Percentiles rank a stretch among this genome's conserved stretches.
Conservation (phyloP, 2,113 vertebrate species). For the Polypterus senegalus region DNA sequence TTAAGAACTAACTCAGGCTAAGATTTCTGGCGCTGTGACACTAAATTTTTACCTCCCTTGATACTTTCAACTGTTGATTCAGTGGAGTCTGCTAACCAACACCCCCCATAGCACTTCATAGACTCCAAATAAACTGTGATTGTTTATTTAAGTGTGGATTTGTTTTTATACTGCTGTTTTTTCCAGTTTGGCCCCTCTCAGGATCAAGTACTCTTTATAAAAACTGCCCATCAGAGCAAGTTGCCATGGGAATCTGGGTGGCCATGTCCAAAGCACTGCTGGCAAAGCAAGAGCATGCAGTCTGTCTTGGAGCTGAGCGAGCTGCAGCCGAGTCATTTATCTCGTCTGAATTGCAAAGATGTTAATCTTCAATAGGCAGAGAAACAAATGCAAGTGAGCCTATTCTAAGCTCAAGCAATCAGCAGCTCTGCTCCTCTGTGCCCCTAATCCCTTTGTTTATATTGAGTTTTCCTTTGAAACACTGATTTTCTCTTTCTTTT, state of each 20-base stretch:
- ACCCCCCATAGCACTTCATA: constrained; percentile 11
- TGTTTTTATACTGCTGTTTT: constrained; percentile 22
- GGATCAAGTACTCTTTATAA: constrained; percentile 34
- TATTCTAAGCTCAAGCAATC: constrained; percentile 36
- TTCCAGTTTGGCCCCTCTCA: constrained; percentile 27
- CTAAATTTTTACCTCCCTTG: constrained; percentile 1
- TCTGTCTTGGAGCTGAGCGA: not conserved
- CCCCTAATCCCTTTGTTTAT: constrained; percentile 36
- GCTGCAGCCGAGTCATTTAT: constrained; percentile 42
- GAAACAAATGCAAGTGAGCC: constrained; percentile 35
- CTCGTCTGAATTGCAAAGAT: constrained; percentile 41
- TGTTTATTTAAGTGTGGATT: constrained; percentile 29
- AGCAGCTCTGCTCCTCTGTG: constrained; percentile 25
- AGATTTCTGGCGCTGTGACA: constrained; percentile 6
- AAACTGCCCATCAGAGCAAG: constrained; percentile 33
- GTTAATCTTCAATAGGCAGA: constrained; percentile 40
- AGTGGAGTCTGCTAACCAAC: constrained; percentile 13
- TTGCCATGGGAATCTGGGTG: constrained; percentile 30
- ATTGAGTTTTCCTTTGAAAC: constrained; percentile 33
- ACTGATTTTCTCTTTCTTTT: constrained; percentile 25
- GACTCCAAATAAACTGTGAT: constrained; percentile 26
- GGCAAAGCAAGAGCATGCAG: constrained; percentile 20
- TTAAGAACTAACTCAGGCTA: not conserved
- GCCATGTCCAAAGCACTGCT: constrained; percentile 29
- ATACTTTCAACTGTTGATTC: constrained; percentile 11